phyloP scores from a whole-genome alignment of 2,797 vertebrate genomes.

The Muscicapa striata region DNA sequence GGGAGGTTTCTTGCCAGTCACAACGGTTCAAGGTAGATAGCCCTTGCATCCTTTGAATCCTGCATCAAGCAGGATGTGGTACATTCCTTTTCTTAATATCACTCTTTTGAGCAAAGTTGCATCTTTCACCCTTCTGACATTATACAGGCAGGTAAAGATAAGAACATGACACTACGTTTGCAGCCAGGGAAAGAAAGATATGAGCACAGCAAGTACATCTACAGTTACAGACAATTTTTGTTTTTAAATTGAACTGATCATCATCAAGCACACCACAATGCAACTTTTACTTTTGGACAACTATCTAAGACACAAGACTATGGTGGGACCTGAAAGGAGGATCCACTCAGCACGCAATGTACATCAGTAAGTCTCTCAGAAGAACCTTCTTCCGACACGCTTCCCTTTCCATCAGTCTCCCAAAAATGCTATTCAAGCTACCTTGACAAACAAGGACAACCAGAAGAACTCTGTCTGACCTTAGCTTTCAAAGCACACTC shows the following conservation, averaged over 20 bases:
- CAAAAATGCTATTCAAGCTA: not conserved
- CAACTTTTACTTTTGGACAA: not conserved
- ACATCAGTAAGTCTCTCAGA: not conserved
- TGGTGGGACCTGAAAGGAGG: not conserved
- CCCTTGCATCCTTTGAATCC: not conserved
- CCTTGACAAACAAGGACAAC: not conserved
- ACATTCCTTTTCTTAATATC: not conserved
- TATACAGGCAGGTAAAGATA: not conserved
- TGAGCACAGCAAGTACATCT: not conserved
- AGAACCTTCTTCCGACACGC: not conserved
- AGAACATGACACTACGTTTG: not conserved
- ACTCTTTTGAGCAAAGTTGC: not conserved
- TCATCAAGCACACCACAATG: not conserved
- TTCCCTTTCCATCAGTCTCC: not conserved
- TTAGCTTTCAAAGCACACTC: not conserved
- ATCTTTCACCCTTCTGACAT: not conserved
- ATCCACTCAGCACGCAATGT: not conserved
- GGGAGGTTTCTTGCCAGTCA: not conserved
- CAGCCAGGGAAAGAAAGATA: not conserved
- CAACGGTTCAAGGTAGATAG: not conserved
- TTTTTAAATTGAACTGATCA: not conserved
- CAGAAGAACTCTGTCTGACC: not conserved
- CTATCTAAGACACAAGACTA: not conserved
- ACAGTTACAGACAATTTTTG: not conserved
- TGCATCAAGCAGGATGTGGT: not conserved